Base-by-base conservation (phyloP, 1,140 invertebrate species). In the Hesperophylax magnus region DNA sequence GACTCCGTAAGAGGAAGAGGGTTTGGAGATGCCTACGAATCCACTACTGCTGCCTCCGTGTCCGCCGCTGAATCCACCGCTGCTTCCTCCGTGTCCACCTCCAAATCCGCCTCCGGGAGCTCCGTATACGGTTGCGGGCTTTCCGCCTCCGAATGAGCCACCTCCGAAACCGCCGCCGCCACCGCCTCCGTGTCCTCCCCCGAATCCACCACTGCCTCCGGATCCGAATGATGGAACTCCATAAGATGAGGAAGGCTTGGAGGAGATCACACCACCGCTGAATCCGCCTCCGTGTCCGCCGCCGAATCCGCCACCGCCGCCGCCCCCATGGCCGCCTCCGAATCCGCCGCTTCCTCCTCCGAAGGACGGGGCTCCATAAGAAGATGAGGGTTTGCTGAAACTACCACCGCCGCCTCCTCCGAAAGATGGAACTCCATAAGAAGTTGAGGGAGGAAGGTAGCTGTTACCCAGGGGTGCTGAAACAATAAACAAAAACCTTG, bases 401-500 rank as follows among this genome's bases (percentile, higher is more conserved):
- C 85, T 86, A 1, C 88, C 87, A 8, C 87, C 87, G 61, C 86
- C 74, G 5, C 87, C 88, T 54, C 85, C 78, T 72, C 82, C 82
- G 31, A 75, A 47, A 18, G 65, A 78, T 14, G 89, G 89, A 18
- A 90, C 90, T 20, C 90, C 89, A 82, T 90, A 91, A 72, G 88
- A 87, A 56, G 86, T 88, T 61, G 88, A 89, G 1, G 91, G 88
- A 24, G 87, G 88, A 20, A 88, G 86, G 82, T 89, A 90, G 3
- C 88, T 88, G 9, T 87, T 88, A 81, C 86, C 88, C 76, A 89
- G 79, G 11, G 89, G 89, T 52, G 89, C 80, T 90, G 84, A 8
- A 85, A 86, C 20, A 78, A 65, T 47, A 76, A 47, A 58, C 5
- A 56, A 24, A 54, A 75, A 9, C 11, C 9, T 71, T 11, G 52